Percentiles rank a stretch among this genome's conserved stretches.
These are phyloP conservation scores for Spongilla lacustris DNA, from an alignment of 37 sponge, comb jelly and placozoan genomes.

Conservation along the genomic window DNA sequence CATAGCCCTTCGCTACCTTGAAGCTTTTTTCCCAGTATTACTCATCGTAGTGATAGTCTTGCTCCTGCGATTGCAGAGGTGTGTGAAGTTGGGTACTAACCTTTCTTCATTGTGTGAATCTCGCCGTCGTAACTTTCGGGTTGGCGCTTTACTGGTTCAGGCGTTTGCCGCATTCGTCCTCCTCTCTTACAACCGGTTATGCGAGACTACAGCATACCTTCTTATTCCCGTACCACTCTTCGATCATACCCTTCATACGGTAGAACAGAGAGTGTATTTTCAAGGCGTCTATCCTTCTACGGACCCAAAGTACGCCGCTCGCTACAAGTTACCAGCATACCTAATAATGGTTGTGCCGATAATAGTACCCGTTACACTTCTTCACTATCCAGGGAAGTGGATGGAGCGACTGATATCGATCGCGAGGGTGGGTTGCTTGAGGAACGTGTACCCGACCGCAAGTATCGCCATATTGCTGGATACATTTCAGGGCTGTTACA, in stretches of 20 bases:
- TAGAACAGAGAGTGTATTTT: slow-evolving; percentile 7
- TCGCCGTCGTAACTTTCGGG: background rate
- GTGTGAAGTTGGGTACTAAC: background rate
- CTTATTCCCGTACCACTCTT: slow-evolving; percentile 1
- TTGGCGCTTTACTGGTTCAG: slow-evolving; percentile 12
- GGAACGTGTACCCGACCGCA: slow-evolving; percentile 1
- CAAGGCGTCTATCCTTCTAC: slow-evolving; percentile 5
- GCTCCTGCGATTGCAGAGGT: background rate
- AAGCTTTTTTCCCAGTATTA: slow-evolving; percentile 60
- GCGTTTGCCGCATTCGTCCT: slow-evolving; percentile 65
- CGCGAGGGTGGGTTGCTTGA: slow-evolving; percentile 10
- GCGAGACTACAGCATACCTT: slow-evolving; percentile 31
- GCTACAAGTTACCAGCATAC: slow-evolving; percentile 29
- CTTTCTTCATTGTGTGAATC: background rate
- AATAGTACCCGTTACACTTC: slow-evolving; percentile 20
- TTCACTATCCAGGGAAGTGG: slow-evolving; percentile 37
- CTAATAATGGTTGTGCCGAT: slow-evolving; percentile 29
- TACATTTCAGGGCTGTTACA: slow-evolving; percentile 64
- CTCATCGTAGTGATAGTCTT: slow-evolving; percentile 1
- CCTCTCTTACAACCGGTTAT: slow-evolving; percentile 52
- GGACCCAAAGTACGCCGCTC: background rate
- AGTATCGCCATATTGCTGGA: slow-evolving; percentile 48
- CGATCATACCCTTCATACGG: background rate
- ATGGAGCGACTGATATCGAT: slow-evolving; percentile 16
- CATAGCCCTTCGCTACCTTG: slow-evolving; percentile 20